Evolutionary conservation across 1,140 invertebrate species (phyloP).

Genomic region (Drosophila arawakana): DNA sequence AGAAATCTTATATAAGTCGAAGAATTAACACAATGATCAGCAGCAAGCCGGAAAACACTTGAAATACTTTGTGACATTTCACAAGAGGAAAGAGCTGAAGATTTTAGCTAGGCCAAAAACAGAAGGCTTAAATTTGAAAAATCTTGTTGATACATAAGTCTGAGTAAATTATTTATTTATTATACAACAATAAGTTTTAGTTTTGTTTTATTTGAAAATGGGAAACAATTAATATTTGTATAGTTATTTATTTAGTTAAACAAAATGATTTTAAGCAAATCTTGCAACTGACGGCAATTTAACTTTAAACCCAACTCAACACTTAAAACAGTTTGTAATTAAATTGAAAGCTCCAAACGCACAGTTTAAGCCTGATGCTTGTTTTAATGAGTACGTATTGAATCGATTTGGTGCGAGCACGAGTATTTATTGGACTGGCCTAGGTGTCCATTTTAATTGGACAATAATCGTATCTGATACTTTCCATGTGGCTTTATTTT

Average conservation of each 20-base stretch:
- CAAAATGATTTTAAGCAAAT: too few relatives aligned
- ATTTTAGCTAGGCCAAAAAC: neutral
- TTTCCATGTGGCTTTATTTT: constrained; percentile 36
- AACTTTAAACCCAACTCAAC: neutral
- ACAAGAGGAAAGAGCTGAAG: neutral
- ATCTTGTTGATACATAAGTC: neutral
- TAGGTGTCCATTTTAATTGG: constrained; percentile 12
- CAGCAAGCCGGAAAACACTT: neutral
- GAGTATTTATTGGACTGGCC: neutral
- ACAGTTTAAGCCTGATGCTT: neutral
- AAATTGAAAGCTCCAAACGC: neutral
- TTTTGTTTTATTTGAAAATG: too few relatives aligned
- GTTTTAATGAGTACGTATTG: neutral
- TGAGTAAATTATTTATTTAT: too few relatives aligned
- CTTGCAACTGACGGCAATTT: neutral
- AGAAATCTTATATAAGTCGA: neutral
- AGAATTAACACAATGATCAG: neutral
- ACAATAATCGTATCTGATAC: constrained; percentile 23
- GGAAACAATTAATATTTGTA: too few relatives aligned
- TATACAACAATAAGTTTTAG: too few relatives aligned
- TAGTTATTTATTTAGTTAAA: too few relatives aligned
- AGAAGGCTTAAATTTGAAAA: too few relatives aligned
- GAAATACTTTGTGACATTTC: neutral
- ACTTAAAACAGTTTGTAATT: neutral
- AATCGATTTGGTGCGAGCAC: neutral